Conservation (phyloP, 1,140 invertebrate species). For the Cydia pomonella region DNA sequence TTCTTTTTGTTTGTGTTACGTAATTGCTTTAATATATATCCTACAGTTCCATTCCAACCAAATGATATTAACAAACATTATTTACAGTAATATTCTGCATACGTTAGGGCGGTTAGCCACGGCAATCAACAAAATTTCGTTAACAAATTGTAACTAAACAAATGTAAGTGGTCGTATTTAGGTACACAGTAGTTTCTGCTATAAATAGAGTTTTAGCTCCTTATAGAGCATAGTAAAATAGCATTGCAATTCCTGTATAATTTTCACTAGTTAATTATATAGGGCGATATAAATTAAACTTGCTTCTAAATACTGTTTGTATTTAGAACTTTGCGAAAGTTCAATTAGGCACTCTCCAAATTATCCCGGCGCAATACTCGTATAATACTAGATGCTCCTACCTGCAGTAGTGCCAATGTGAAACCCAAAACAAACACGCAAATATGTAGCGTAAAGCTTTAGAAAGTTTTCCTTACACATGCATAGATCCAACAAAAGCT, state of each 20-base stretch:
- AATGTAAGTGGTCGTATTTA: constrained; percentile 24
- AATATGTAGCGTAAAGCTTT: constrained; percentile 15
- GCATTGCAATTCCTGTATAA: background rate
- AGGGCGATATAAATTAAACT: constrained; percentile 14
- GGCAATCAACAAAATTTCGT: background rate
- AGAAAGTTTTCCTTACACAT: constrained; percentile 5
- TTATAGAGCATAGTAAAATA: background rate
- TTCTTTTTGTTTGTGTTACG: constrained; percentile 13
- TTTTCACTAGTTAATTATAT: background rate
- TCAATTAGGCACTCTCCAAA: constrained; percentile 17
- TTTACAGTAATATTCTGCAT: constrained; percentile 14
- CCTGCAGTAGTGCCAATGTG: background rate
- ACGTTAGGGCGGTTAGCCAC: background rate
- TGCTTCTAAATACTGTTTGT: constrained; percentile 19
- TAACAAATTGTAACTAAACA: constrained; percentile 9
- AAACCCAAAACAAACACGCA: background rate
- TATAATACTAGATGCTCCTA: background rate
- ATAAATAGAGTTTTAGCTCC: constrained; percentile 13
- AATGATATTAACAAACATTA: constrained; percentile 10
- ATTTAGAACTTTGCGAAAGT: constrained; percentile 4
- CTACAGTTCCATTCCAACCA: constrained; percentile 5
- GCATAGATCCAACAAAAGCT: constrained; percentile 25
- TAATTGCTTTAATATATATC: constrained; percentile 16
- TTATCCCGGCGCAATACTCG: background rate
- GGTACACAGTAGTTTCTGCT: constrained; percentile 23